Evolutionary conservation across 2,888 invertebrate genomes (phyloP), one percentile per base, ranked within the genome.

Genomic region (Lithodes maja): DNA sequence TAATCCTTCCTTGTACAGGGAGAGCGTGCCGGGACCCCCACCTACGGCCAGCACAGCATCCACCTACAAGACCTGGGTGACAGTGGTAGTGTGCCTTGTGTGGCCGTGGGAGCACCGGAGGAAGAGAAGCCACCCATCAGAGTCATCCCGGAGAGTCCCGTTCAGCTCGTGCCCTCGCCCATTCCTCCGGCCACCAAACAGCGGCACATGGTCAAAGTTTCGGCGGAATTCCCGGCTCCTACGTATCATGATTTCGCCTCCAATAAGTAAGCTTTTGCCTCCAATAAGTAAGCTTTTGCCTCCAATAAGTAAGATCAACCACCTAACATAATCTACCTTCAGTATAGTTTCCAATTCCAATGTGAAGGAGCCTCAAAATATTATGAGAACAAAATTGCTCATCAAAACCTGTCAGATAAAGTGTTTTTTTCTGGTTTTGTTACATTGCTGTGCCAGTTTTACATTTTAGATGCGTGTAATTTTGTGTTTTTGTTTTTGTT

Each of bases 31-130:
- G 89, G 83, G 5, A 74, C 15, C 9, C n/a, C 55, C 17, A 82
- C 75, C 5, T 86, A 79, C 54, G 91, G 91, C 2, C 89, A 91
- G 61, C 91, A 91, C 84, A 91, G 89, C 54, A 68, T 91, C 55
- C 52, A 86, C 50, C 80, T 89, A n/a, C 49, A 86, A 53, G 84
- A 33, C 33, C 71, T 91, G 17, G 84, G 91, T 9, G 78, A 86
- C 49, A 78, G 68, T 68, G 83, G 71, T 9, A 80, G 68, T 53
- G 79, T 90, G 2, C 90, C 90, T 5, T 68, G 75, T 5, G 79
- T 50, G 3, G 33, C 80, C 33, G 71, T 54, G 15, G 80, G 79
- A 0, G 80, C 86, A n/a, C 86, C 75, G 15, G 89, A 86, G 55
- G 89, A 89, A 61, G 89, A 89, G 52, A 86, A 89, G 33, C 89